phyloP scores from a whole-genome alignment of 2,888 invertebrate genomes.

The Hydrotaea diabolus region DNA sequence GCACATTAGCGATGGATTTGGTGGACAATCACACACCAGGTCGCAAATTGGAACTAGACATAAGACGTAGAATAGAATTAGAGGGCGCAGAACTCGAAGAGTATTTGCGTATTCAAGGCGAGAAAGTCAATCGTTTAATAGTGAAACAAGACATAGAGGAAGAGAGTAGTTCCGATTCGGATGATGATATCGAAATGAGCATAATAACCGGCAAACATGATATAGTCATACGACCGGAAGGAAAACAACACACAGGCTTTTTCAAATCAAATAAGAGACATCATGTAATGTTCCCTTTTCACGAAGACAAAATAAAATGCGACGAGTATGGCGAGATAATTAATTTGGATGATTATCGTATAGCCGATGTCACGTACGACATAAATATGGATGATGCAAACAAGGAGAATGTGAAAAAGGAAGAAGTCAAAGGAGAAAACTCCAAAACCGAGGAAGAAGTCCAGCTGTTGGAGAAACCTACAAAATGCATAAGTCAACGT shows the following conservation, averaged over 20 bases:
- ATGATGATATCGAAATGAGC: conserved; percentile 92
- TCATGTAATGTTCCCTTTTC: conserved; percentile 97
- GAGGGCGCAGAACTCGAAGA: conserved; percentile 91
- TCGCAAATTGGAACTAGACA: conserved; percentile 86
- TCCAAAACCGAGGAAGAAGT: conserved; percentile 73
- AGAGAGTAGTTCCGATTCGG: conserved; percentile 89
- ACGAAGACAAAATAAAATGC: conserved; percentile 93
- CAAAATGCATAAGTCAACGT: conserved; percentile 90
- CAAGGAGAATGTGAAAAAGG: conserved; percentile 78
- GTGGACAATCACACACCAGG: conserved; percentile 88
- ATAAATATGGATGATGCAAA: conserved; percentile 73
- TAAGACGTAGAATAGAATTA: conserved; percentile 86
- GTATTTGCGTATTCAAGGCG: conserved; percentile 85
- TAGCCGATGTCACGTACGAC: conserved; percentile 85
- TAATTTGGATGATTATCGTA: conserved; percentile 93
- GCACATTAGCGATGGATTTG: conserved; percentile 89
- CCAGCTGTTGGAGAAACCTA: conserved; percentile 88
- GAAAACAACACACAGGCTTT: conserved; percentile 87
- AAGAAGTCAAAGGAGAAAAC: conserved; percentile 70
- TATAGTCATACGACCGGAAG: conserved; percentile 90
- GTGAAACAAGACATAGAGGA: conserved; percentile 84
- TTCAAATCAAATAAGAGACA: conserved; percentile 94
- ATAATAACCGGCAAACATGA: conserved; percentile 94
- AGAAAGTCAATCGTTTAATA: conserved; percentile 80
- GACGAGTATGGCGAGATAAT: conserved; percentile 99